Evolutionary conservation across 2,113 vertebrate genomes (phyloP).

Genomic region (Brienomyrus longianalis): DNA sequence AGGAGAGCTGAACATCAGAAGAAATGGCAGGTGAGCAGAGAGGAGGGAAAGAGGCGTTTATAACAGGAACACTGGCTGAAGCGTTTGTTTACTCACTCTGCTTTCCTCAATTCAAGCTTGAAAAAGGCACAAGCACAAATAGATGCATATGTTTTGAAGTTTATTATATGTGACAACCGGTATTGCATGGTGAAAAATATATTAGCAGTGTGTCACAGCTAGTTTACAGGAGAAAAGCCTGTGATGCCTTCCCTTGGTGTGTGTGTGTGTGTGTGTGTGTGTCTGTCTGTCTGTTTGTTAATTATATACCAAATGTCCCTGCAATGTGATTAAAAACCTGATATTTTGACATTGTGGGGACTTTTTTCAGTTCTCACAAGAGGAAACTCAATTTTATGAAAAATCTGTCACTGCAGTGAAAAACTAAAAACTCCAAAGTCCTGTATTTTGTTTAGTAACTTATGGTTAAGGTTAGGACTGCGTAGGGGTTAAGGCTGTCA

Average conservation of each 20-base stretch:
- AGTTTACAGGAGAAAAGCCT: not conserved
- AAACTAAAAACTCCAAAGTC: too few species aligned
- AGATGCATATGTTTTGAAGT: not conserved
- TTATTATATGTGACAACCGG: constrained; percentile 3
- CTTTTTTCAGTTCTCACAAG: too few species aligned
- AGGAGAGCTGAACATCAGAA: not conserved
- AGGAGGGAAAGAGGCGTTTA: not conserved
- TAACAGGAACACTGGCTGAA: not conserved
- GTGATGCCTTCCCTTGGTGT: not conserved
- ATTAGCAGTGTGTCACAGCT: not conserved
- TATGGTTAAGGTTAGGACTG: too few species aligned
- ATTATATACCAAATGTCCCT: not conserved
- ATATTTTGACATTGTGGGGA: too few species aligned
- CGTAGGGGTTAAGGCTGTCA: too few species aligned
- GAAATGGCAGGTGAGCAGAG: not conserved
- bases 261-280: not conserved
- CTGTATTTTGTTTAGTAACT: not conserved
- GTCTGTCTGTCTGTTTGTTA: not conserved
- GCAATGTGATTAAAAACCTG: not conserved
- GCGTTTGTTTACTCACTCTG: not conserved
- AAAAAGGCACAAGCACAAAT: not conserved
- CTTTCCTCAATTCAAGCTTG: not conserved
- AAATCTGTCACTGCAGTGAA: too few species aligned
- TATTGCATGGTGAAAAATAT: not conserved
- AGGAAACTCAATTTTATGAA: too few species aligned